Percentiles rank a stretch among this genome's conserved stretches.
phyloP scores from a whole-genome alignment of 2,888 invertebrate genomes.

The Subacronicta megacephala region DNA sequence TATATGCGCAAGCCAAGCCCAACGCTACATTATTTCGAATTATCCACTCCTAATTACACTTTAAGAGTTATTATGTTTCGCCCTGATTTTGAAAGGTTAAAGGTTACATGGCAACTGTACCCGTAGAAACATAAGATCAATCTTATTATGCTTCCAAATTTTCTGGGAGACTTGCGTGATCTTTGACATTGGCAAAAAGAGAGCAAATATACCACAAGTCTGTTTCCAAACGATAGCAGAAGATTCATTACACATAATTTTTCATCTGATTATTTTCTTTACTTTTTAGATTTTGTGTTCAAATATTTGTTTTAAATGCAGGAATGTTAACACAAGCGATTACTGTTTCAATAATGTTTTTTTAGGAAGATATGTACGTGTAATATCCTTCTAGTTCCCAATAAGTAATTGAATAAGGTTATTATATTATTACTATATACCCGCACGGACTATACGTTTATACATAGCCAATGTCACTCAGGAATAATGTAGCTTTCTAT shows the following conservation, averaged over 20 bases:
- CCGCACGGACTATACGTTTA: too few relatives aligned
- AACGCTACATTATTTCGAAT: conserved; percentile 13
- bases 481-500: too few relatives aligned
- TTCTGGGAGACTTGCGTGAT: conserved; percentile 26
- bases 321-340: not conserved
- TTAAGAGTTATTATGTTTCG: conserved; percentile 4
- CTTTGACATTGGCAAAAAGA: conserved; percentile 41
- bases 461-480: too few relatives aligned
- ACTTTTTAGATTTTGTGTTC: not conserved
- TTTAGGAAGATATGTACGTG: too few relatives aligned
- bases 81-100: conserved; percentile 13
- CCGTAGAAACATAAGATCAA: conserved; percentile 33
- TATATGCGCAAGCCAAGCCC: conserved; percentile 1
- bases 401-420: too few relatives aligned
- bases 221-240: conserved; percentile 21
- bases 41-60: conserved; percentile 10
- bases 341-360: not conserved
- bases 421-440: too few relatives aligned
- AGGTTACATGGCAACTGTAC: conserved; percentile 13
- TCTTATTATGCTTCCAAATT: conserved; percentile 44
- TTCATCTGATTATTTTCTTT: conserved; percentile 21
- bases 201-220: conserved; percentile 20
- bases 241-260: conserved; percentile 23
- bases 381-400: too few relatives aligned
- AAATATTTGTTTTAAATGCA: not conserved